Evolutionary conservation across 2,113 vertebrate genomes (phyloP), one percentile per base, ranked within the genome.

Genomic region (Muntiacus reevesi): DNA sequence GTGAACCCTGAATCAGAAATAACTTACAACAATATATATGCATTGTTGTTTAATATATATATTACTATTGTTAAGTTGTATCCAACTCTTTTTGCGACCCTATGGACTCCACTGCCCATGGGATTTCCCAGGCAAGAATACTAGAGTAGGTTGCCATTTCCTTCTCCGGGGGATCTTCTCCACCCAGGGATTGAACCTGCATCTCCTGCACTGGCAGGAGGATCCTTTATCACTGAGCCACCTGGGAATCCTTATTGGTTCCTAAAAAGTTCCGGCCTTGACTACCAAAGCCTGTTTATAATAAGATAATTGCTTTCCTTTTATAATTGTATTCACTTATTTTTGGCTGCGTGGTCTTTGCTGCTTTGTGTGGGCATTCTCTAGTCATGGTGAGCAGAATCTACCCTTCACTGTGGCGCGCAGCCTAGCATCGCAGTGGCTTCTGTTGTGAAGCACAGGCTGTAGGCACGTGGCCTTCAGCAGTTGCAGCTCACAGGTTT

Each of bases 391-490:
- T 25, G 40, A 76, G 71, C 71, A 27, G 6, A 27, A 43, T 76
- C 25, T 2, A 27, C 40, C 27, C 71, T 74, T 7, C 6, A 27
- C 14, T 76, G 36, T 43, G 23, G 36, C 14, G 0, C 2, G 6
- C 40, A 43, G 23, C 71, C 27, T 43, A 11, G 25, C 71, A 4
- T 76, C 43, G 40, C 40, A 43, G 36, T 76, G 23, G 23, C 23
- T 76, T 27, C 71, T 43, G 21, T 27, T 71, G n/a, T 40, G 2
- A 6, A 76, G 71, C 36, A 43, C 40, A 14, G 71, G 12, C 36
- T 27, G 23, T 7, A 27, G 71, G 36, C 1, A 0, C 12, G 0
- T 0, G 6, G 23, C 36, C 12, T 76, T 71, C n/a, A 40, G 67
- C n/a, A 71, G 8, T 23, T 40, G n/a, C 19, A 40, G n/a, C n/a